Evolutionary conservation across 2,797 vertebrate species (phyloP), one percentile per base, ranked within the genome.

Genomic region (Pseudochromis fuscus): DNA sequence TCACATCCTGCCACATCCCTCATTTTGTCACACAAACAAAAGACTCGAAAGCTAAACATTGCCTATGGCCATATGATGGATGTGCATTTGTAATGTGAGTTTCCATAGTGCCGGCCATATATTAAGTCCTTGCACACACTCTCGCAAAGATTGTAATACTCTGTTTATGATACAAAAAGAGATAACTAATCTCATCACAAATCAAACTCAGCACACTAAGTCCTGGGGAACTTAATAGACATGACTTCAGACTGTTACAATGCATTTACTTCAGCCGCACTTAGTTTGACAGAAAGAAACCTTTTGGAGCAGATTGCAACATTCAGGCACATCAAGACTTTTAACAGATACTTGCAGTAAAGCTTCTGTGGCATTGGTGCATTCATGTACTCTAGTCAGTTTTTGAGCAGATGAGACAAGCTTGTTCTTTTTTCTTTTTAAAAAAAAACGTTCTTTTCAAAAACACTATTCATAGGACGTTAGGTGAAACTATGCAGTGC

Each of bases 141-240:
- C 64, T 50, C 51, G 37, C 62, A 72, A 50, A 58, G 61, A 81
- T 30, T 60, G 53, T 77, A 58, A 74, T 60, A 49, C 76, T 62
- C 19, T 83, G 87, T 92, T 91, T 89, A 92, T 86, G 76, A 77
- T 78, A 75, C 42, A 2, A 53, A 51, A 15, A 33, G 68, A 79
- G 79, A 86, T 81, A 81, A 27, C 71, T 59, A 81, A 67, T 75
- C 66, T 78, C 67, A 60, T 67, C 67, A 78, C 53, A 85, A 89
- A 88, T 89, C 84, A 83, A 67, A 48, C 25, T 16, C 6, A 58
- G 75, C 44, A 63, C 67, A 67, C 42, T 38, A 27, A 72, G 33
- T 72, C 86, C 81, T 80, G 75, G 69, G 79, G 74, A 84, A 75
- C 80, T 63, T 75, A 59, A 58, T 67, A 89, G 68, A 58, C 61